Evolutionary conservation across 2,113 vertebrate genomes (phyloP).

Genomic region (Ursus arctos): DNA sequence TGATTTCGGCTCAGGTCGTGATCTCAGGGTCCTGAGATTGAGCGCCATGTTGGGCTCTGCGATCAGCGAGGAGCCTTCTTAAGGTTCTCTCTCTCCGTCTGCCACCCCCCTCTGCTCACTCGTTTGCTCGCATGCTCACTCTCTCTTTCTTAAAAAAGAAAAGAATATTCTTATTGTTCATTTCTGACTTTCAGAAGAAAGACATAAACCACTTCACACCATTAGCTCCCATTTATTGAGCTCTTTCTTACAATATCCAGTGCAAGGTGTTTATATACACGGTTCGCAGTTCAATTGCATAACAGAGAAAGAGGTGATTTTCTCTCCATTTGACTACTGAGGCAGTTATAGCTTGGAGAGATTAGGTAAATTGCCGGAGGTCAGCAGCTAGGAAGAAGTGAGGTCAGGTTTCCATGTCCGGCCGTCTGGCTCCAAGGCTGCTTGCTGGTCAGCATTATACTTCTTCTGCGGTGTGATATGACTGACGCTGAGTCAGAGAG

Average conservation of each 20-base stretch:
- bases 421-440: neutral
- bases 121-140: neutral
- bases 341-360: neutral
- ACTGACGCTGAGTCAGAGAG: neutral
- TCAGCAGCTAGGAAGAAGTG: constrained; percentile 28
- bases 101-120: neutral
- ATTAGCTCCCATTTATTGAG: neutral
- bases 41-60: neutral
- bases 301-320: neutral
- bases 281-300: neutral
- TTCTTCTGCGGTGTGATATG: neutral
- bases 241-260: neutral
- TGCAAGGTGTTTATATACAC: neutral
- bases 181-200: constrained; percentile 40
- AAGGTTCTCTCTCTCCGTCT: neutral
- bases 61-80: neutral
- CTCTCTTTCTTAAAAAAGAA: neutral
- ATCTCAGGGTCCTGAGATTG: neutral
- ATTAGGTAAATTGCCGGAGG: neutral
- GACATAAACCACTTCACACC: neutral
- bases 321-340: neutral
- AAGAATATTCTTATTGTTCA: neutral
- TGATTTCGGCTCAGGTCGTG: neutral
- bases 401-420: constrained; percentile 5
- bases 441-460: neutral